phyloP scores from a whole-genome alignment of 2,888 invertebrate genomes.

The Muschampia plurimacula region DNA sequence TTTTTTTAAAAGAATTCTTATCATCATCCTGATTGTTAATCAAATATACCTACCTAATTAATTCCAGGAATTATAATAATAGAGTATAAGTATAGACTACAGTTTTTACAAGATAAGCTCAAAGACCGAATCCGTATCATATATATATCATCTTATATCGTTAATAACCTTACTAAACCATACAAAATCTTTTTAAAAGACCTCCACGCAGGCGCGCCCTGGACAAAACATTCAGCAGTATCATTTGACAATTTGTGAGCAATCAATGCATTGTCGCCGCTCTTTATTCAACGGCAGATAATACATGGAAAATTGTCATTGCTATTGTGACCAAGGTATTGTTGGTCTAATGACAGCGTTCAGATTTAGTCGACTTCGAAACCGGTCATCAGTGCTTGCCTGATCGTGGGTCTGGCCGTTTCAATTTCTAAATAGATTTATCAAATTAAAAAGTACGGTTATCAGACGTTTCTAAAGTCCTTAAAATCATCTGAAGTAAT shows the following conservation, averaged over 20 bases:
- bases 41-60: too few relatives aligned
- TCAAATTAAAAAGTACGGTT: not conserved
- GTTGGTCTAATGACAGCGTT: conserved; percentile 82
- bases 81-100: too few relatives aligned
- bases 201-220: conserved; percentile 70
- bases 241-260: conserved; percentile 86
- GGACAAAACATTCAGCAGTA: conserved; percentile 81
- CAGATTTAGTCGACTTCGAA: conserved; percentile 71
- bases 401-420: conserved; percentile 56
- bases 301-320: conserved; percentile 84
- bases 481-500: not conserved
- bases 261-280: conserved; percentile 85
- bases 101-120: too few relatives aligned
- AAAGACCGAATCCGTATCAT: not conserved
- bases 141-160: not conserved
- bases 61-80: too few relatives aligned
- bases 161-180: conserved; percentile 11
- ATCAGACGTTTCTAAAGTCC: not conserved
- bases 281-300: conserved; percentile 84
- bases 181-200: conserved; percentile 67
- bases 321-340: conserved; percentile 77
- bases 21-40: too few relatives aligned
- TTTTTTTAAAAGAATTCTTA: too few relatives aligned
- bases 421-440: conserved; percentile 14
- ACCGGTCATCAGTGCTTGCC: conserved; percentile 72